Conservation (phyloP, 2,797 vertebrate genomes). For the Pseudochirops corinnae region DNA sequence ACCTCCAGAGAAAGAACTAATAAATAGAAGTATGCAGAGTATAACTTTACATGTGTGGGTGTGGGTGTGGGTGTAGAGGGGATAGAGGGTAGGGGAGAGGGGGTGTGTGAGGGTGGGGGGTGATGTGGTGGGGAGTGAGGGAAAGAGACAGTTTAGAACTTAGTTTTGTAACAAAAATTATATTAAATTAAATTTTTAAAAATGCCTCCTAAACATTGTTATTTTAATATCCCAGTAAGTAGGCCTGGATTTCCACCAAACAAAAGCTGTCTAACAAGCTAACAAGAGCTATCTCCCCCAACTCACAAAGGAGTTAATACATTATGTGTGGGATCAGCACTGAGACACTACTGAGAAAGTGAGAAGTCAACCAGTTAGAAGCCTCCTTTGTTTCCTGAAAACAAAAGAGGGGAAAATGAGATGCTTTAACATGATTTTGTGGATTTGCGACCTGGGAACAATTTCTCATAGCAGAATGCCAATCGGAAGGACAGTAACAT, state of each 20-base stretch:
- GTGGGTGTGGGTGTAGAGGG: too few species aligned
- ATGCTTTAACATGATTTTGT: constrained; percentile 1
- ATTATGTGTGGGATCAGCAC: constrained; percentile 70
- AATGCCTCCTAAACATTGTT: background rate
- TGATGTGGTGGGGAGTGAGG: too few species aligned
- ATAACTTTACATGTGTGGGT: too few species aligned
- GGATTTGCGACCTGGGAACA: background rate
- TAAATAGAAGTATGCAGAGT: background rate
- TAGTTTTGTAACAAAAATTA: too few species aligned
- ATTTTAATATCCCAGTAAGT: constrained; percentile 11
- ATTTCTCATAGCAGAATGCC: constrained; percentile 38
- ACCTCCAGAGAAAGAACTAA: background rate
- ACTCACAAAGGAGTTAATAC: constrained; percentile 65
- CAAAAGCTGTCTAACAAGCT: constrained; percentile 69
- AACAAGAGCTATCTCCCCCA: constrained; percentile 67
- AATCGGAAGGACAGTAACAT: constrained; percentile 40
- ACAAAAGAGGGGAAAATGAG: constrained; percentile 21
- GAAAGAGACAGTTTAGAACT: too few species aligned
- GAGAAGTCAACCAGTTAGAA: constrained; percentile 47
- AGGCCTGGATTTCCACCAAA: constrained; percentile 31
- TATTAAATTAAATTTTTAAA: constrained; percentile 21
- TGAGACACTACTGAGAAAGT: constrained; percentile 28
- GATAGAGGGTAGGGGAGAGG: too few species aligned
- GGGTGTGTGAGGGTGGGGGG: too few species aligned
- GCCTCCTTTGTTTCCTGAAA: background rate